phyloP scores from a whole-genome alignment of 2,113 vertebrate species.

The Ranitomeya imitator region DNA sequence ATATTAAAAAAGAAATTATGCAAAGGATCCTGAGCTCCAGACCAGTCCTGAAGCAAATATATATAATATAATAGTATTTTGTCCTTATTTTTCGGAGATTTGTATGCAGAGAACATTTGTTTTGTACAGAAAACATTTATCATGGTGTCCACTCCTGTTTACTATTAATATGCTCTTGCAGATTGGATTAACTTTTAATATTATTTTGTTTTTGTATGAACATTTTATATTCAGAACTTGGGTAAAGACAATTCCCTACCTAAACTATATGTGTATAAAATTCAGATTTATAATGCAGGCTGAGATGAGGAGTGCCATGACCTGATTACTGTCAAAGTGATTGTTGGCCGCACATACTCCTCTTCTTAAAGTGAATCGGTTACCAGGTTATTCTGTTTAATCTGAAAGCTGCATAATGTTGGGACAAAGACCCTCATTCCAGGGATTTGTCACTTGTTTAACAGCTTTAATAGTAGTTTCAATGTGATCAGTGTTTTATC shows the following conservation, averaged over 20 bases:
- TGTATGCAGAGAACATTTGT: neutral
- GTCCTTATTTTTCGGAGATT: neutral
- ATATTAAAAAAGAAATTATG: neutral
- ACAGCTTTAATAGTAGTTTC: no score
- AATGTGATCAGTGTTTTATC: no score
- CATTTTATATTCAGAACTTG: neutral
- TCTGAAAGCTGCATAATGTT: no score
- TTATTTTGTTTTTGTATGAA: neutral
- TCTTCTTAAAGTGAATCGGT: neutral
- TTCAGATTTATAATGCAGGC: neutral
- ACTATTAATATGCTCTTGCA: slow-evolving; percentile 1
- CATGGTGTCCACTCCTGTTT: neutral
- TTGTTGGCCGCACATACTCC: neutral
- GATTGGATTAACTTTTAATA: neutral
- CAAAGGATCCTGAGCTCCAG: neutral
- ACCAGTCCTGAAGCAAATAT: neutral
- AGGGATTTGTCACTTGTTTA: no score
- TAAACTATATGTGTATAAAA: neutral
- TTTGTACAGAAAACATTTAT: slow-evolving; percentile 1
- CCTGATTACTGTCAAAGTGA: neutral
- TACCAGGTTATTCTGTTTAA: no score
- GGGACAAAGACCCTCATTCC: no score
- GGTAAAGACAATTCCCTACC: neutral
- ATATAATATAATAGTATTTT: neutral
- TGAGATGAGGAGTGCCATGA: neutral